Conservation (phyloP, 2,888 invertebrate genomes). For the Hirtodrosophila confusa region DNA sequence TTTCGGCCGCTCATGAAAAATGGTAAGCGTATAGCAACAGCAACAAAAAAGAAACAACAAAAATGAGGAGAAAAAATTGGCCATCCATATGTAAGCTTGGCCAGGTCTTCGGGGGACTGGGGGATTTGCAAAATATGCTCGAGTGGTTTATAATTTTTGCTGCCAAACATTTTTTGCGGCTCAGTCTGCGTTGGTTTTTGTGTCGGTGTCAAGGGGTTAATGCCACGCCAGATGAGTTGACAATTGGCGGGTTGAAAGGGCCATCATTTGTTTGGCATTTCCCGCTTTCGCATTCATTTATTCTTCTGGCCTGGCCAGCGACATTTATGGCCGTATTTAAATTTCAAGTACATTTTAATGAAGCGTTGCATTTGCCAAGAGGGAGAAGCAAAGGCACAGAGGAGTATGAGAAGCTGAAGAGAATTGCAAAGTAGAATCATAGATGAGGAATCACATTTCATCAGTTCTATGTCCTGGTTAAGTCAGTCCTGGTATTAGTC, state of each 20-base stretch:
- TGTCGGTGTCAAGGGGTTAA: conserved; percentile 61
- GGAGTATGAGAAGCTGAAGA: not conserved
- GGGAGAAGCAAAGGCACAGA: no score
- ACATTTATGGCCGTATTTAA: conserved; percentile 64
- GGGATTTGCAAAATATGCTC: conserved; percentile 71
- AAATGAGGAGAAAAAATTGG: conserved; percentile 15
- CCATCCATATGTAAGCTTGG: conserved; percentile 37
- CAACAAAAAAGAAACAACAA: conserved; percentile 8
- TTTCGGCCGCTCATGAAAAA: conserved; percentile 60
- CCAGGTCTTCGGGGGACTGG: conserved; percentile 3
- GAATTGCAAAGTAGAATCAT: no score
- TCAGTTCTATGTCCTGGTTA: no score
- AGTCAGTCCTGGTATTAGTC: no score
- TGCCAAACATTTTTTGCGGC: conserved; percentile 61
- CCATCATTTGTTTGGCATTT: conserved; percentile 65
- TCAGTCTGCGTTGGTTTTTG: conserved; percentile 37
- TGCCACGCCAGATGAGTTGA: conserved; percentile 66
- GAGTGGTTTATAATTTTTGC: conserved; percentile 73
- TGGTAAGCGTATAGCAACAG: conserved; percentile 37
- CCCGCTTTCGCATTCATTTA: conserved; percentile 31
- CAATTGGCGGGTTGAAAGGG: conserved; percentile 64
- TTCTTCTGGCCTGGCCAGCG: conserved; percentile 14
- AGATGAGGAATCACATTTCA: no score
- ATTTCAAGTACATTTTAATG: conserved; percentile 66
- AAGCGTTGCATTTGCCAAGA: conserved; percentile 13